These are phyloP conservation scores for Azorinus chamasolen DNA, from an alignment of 2,888 invertebrate genomes.

Conservation along the genomic window DNA sequence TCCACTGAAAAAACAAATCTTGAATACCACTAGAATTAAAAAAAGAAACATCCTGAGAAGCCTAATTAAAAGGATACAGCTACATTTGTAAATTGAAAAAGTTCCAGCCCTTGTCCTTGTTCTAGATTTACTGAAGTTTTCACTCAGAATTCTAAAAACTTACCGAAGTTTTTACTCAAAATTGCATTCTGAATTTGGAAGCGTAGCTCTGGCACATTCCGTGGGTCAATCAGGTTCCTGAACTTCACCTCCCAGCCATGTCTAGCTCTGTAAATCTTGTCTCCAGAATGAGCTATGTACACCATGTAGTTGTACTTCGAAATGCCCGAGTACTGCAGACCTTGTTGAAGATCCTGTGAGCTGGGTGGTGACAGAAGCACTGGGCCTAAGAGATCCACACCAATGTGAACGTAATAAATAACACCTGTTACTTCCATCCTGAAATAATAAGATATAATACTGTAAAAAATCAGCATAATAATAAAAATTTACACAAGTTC, in stretches of 20 bases:
- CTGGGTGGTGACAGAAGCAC: conserved; percentile 38
- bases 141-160: too few species aligned
- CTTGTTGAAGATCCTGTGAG: conserved; percentile 13
- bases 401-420: conserved; percentile 60
- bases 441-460: too few species aligned
- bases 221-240: conserved; percentile 27
- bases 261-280: conserved; percentile 26
- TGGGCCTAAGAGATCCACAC: conserved; percentile 42
- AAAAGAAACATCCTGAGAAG: too few species aligned
- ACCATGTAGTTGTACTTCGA: conserved; percentile 29
- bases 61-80: too few species aligned
- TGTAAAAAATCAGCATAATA: too few species aligned
- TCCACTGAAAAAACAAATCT: too few species aligned
- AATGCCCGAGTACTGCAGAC: conserved; percentile 21
- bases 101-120: too few species aligned
- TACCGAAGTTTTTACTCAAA: background rate
- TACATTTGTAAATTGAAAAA: too few species aligned
- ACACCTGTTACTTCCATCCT: conserved; percentile 59
- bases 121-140: too few species aligned
- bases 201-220: conserved; percentile 23
- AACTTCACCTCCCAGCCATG: conserved; percentile 49
- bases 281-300: conserved; percentile 17
- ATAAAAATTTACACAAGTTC: background rate
- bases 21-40: too few species aligned
- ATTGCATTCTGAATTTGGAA: background rate